Percentiles rank a stretch among this genome's conserved stretches.
These are phyloP conservation scores for Tachysurus vachellii DNA, from an alignment of 2,113 vertebrate species.

Conservation along the genomic window DNA sequence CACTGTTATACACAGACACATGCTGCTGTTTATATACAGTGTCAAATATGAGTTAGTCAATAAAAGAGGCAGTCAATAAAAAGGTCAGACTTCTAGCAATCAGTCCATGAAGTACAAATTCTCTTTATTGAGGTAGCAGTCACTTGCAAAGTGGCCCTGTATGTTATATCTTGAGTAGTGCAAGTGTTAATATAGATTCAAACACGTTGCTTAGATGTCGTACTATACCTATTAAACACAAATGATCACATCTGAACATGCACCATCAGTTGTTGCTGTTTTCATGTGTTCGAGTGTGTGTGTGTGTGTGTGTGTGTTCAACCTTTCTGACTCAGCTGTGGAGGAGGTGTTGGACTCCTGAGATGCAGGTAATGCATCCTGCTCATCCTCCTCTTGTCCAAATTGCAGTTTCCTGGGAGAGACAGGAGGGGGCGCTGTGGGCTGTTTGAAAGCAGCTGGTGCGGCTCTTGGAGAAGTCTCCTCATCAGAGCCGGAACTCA, in stretches of 20 bases:
- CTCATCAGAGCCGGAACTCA: conserved; percentile 78
- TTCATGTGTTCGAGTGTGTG: neutral
- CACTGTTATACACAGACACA: neutral
- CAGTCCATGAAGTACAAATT: neutral
- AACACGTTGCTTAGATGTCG: neutral
- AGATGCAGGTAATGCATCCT: conserved; percentile 66
- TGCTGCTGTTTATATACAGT: neutral
- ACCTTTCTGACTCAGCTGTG: conserved; percentile 75
- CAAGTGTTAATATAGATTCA: neutral
- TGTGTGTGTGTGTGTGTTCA: neutral
- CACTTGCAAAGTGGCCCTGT: neutral
- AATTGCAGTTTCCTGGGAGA: conserved; percentile 33
- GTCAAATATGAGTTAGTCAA: neutral
- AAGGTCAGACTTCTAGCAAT: neutral
- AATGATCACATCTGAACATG: neutral
- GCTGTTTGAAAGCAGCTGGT: conserved; percentile 62
- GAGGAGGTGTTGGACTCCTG: conserved; percentile 79
- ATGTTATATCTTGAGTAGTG: neutral
- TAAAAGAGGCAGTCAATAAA: neutral
- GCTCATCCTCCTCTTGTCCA: conserved; percentile 54
- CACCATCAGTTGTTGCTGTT: neutral
- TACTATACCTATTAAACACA: neutral
- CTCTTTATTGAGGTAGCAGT: neutral
- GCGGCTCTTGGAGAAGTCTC: conserved; percentile 56
- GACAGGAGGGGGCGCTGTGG: conserved; percentile 43